Evolutionary conservation across 2,797 vertebrate genomes (phyloP).

Genomic region (Channallabes apus): DNA sequence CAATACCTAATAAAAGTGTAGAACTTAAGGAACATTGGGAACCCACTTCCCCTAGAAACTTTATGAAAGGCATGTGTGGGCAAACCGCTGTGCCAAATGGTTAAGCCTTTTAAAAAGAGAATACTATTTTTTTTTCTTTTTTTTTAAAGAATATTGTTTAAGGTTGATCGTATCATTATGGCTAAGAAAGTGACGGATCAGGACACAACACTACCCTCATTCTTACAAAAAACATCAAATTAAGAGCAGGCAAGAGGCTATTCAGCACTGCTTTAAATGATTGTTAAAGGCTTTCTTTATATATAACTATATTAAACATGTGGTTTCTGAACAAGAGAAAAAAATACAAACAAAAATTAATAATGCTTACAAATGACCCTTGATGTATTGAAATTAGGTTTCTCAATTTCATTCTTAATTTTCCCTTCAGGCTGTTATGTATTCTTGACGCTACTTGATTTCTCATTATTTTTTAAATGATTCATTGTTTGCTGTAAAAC

Average conservation of each 20-base stretch:
- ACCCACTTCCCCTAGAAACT: constrained; percentile 28
- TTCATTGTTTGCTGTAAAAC: constrained; percentile 1
- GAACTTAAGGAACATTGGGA: constrained; percentile 19
- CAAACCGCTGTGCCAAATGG: constrained; percentile 6
- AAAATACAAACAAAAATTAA: not conserved
- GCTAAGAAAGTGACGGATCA: not conserved
- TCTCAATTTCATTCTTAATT: not conserved
- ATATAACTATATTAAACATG: not conserved
- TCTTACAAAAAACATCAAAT: not conserved
- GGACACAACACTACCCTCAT: not conserved
- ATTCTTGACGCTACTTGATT: constrained; percentile 8
- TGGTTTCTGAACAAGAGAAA: not conserved
- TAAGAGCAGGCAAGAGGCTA: not conserved
- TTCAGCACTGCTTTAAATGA: not conserved
- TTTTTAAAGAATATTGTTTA: constrained; percentile 8
- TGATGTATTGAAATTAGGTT: not conserved
- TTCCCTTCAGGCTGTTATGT: not conserved
- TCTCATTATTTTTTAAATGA: constrained; percentile 11
- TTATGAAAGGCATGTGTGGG: constrained; percentile 20
- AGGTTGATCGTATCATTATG: constrained; percentile 1
- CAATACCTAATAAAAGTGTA: constrained; percentile 44
- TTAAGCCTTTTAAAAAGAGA: not conserved
- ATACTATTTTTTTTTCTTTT: not conserved
- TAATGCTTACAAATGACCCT: not conserved
- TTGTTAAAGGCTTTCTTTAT: not conserved